Percentiles rank a stretch among this genome's conserved stretches.
phyloP scores from a whole-genome alignment of 2,113 vertebrate species.

The Hiodon tergisus region DNA sequence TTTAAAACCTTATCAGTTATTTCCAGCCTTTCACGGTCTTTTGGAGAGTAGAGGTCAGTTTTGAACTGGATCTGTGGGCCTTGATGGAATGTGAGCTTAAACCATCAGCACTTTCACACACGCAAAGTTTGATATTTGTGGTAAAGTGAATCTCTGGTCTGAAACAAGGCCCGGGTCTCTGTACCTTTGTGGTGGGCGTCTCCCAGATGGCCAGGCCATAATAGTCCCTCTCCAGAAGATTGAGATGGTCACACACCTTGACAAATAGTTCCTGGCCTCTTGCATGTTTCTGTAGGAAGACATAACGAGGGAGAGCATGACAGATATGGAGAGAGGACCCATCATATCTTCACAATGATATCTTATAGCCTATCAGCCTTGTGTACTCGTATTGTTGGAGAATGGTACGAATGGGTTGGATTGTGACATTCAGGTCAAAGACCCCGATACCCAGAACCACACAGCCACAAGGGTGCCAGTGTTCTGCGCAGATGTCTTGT shows the following conservation, averaged over 20 bases:
- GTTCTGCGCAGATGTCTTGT: conserved; percentile 27
- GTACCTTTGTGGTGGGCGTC: conserved; percentile 73
- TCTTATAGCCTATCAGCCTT: too few species aligned
- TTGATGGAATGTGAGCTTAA: not conserved
- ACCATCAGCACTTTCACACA: not conserved
- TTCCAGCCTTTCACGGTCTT: not conserved
- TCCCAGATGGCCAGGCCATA: conserved; percentile 88
- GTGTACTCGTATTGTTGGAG: too few species aligned
- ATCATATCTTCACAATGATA: too few species aligned
- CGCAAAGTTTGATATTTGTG: not conserved
- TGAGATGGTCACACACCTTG: conserved; percentile 92
- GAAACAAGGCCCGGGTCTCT: not conserved
- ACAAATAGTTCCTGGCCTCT: conserved; percentile 90
- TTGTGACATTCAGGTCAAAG: not conserved
- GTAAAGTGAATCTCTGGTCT: too few species aligned
- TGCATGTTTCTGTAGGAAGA: conserved; percentile 78
- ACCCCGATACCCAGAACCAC: not conserved
- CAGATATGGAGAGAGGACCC: not conserved
- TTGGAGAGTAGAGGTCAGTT: not conserved
- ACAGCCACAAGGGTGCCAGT: not conserved
- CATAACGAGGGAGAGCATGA: not conserved
- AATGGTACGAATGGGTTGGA: too few species aligned
- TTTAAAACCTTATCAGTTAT: conserved; percentile 9
- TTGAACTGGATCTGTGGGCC: not conserved
- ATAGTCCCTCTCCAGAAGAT: conserved; percentile 94